phyloP scores from a whole-genome alignment of 2,888 invertebrate species.

The Amiota minor region DNA sequence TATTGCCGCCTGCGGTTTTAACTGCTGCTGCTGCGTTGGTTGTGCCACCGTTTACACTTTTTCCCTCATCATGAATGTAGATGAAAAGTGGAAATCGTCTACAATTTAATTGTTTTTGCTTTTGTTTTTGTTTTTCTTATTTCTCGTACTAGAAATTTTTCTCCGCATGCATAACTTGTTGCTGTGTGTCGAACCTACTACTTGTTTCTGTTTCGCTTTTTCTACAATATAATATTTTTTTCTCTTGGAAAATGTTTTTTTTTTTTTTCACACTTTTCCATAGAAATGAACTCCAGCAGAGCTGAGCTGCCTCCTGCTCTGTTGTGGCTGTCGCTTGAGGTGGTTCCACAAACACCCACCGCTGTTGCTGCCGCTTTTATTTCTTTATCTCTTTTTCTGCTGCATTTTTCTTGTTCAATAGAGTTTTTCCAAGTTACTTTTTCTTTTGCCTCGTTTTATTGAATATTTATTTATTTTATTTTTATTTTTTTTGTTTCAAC shows the following conservation, averaged over 20 bases:
- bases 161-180: constrained; percentile 4
- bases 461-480: background rate
- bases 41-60: constrained; percentile 46
- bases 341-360: background rate
- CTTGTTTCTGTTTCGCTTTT: constrained; percentile 20
- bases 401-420: constrained; percentile 34
- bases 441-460: constrained; percentile 23
- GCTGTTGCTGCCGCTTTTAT: background rate
- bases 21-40: constrained; percentile 34
- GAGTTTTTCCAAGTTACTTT: constrained; percentile 29
- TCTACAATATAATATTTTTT: constrained; percentile 7
- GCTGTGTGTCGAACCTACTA: background rate
- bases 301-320: constrained; percentile 5
- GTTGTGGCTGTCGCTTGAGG: background rate
- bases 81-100: constrained; percentile 45
- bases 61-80: constrained; percentile 3
- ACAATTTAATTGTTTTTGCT: constrained; percentile 40
- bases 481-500: background rate
- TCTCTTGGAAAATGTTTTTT: constrained; percentile 11
- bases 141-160: constrained; percentile 22
- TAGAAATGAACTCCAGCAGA: constrained; percentile 18
- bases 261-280: constrained; percentile 20
- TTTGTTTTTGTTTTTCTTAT: constrained; percentile 23
- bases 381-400: constrained; percentile 8
- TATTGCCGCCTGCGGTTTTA: constrained; percentile 26